Evolutionary conservation across 1,140 invertebrate species (phyloP), one percentile per base, ranked within the genome.

Genomic region (Homarus americanus): DNA sequence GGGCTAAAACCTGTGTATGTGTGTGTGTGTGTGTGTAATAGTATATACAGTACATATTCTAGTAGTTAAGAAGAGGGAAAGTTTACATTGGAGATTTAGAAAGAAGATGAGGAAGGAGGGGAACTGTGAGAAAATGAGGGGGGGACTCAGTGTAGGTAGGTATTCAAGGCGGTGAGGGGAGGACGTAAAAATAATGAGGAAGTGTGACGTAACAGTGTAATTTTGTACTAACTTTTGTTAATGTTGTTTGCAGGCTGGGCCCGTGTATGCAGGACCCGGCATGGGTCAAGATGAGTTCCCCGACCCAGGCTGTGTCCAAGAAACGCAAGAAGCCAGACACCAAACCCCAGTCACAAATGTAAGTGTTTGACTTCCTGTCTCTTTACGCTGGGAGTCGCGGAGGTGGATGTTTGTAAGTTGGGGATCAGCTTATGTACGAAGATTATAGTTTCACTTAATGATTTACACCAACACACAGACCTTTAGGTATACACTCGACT

Each of bases 341-440:
- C 94, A 97, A 97, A 95, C 96, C 96, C 93, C 96, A 97, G 95
- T 96, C 97, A 93, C 96, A 97, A 96, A 96, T 97, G 97, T 97
- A 95, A 96, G 96, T 95, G 93, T 84, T 44, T 82, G 41, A 15
- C 28, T 82, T 12, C 49, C 28, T 53, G 24, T 36, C 79, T 36
- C 41, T 53, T 32, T 76, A n/a, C n/a, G n/a, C n/a, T n/a, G n/a
- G n/a, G n/a, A n/a, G n/a, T n/a, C n/a, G n/a, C n/a, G n/a, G n/a
- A n/a, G n/a, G n/a, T n/a, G n/a, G n/a, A n/a, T n/a, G n/a, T n/a
- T n/a, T n/a, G n/a, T n/a, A n/a, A 72, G 1, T 34, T 79, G 34
- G 32, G 28, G 12, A 36, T 78, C n/a, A 34, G 38, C 38, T 17
- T 78, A 36, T 78, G 38, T n/a, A 78, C 36, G 38, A 12, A 49